A percentile compares a stretch with the other conserved stretches of the same genome.
phyloP scores from a whole-genome alignment of 1,140 invertebrate species.

The Penaeus japonicus region DNA sequence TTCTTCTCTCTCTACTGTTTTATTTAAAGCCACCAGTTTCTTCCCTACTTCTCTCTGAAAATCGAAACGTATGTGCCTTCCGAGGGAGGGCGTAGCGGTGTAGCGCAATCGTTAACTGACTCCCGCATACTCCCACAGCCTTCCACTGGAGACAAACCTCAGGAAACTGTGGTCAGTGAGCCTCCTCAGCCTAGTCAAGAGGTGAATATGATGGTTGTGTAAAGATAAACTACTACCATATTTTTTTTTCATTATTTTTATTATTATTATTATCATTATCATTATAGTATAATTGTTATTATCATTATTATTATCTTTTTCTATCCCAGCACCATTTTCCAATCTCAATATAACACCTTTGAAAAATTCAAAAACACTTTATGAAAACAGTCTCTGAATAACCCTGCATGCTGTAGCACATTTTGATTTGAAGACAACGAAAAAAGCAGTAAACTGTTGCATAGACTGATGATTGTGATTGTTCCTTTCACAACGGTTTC shows the following conservation, averaged over 20 bases:
- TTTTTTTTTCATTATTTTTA: not conserved
- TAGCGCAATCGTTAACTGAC: not conserved
- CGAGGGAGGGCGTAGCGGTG: not conserved
- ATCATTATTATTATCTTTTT: not conserved
- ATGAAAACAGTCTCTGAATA: no score
- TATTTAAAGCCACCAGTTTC: not conserved
- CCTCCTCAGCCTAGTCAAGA: conserved; percentile 31
- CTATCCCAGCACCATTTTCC: no score
- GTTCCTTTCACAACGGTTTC: no score
- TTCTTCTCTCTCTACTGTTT: not conserved
- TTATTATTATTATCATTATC: not conserved
- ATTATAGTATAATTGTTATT: no score
- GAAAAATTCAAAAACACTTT: no score
- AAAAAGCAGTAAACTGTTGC: no score
- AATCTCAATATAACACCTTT: no score
- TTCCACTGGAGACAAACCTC: conserved; percentile 35
- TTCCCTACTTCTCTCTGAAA: not conserved
- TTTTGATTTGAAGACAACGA: no score
- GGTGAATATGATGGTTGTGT: conserved; percentile 37
- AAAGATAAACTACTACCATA: not conserved
- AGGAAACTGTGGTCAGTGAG: conserved; percentile 22
- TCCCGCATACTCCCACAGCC: conserved; percentile 35
- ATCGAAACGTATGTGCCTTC: not conserved
- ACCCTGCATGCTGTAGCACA: no score
- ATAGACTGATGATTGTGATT: no score